Evolutionary conservation across 2,888 invertebrate genomes (phyloP).

Genomic region (Formica aserva): DNA sequence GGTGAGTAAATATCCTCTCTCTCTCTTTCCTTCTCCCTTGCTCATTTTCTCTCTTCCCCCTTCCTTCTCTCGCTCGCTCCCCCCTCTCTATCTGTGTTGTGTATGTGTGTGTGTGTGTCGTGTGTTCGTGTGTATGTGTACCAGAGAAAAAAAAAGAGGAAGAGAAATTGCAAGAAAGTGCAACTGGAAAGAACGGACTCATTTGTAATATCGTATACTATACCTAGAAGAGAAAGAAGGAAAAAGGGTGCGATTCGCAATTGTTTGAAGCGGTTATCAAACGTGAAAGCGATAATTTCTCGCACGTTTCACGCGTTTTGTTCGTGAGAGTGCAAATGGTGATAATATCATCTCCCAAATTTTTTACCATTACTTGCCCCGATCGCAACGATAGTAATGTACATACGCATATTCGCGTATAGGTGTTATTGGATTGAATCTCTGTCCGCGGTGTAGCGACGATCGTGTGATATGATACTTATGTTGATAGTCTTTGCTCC

Average conservation of each 20-base stretch:
- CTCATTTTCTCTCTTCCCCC: too few relatives aligned
- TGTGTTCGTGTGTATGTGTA: too few relatives aligned
- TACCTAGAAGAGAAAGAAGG: neutral
- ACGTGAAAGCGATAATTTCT: neutral
- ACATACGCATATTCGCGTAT: neutral
- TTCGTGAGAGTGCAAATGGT: constrained; percentile 23
- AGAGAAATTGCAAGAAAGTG: neutral
- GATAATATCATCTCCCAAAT: neutral
- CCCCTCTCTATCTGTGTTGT: neutral
- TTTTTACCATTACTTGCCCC: neutral
- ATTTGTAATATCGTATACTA: neutral
- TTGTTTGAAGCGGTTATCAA: constrained; percentile 19
- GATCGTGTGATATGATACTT: neutral
- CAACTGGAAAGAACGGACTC: neutral
- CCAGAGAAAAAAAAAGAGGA: neutral
- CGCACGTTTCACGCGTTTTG: neutral
- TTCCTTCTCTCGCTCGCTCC: too few relatives aligned
- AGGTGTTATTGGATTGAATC: neutral
- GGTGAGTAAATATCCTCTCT: constrained; percentile 70
- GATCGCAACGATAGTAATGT: neutral
- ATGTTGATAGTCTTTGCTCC: neutral
- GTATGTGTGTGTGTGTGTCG: neutral
- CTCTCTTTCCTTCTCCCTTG: too few relatives aligned
- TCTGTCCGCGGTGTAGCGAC: neutral
- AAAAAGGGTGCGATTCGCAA: constrained; percentile 32